Evolutionary conservation across 2,113 vertebrate genomes (phyloP).

Genomic region (Colistium nudipinnis): DNA sequence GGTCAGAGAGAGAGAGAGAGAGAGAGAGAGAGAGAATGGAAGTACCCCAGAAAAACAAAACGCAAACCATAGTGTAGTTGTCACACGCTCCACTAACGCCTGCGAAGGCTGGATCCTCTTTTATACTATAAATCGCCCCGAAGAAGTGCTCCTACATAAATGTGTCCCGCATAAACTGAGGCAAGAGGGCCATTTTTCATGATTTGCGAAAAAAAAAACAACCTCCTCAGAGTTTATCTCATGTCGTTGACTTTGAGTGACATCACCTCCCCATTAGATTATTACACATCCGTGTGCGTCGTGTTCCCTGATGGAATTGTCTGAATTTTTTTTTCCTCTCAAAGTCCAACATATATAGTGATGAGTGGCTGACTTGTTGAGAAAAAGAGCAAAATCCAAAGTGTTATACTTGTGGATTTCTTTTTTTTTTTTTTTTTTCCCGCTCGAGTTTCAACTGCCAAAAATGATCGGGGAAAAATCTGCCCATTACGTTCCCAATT

Average conservation of each 20-base stretch:
- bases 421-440: too few species aligned
- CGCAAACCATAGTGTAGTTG: slow-evolving; percentile 74
- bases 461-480: slow-evolving; percentile 45
- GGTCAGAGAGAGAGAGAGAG: slow-evolving; percentile 72
- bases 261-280: slow-evolving; percentile 58
- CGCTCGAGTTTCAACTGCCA: slow-evolving; percentile 3
- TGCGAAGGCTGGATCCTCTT: slow-evolving; percentile 69
- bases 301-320: slow-evolving; percentile 26
- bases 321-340: slow-evolving; percentile 27
- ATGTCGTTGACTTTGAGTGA: slow-evolving; percentile 67
- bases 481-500: slow-evolving; percentile 31
- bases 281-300: slow-evolving; percentile 34
- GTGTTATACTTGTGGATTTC: slow-evolving; percentile 34
- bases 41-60: slow-evolving; percentile 77
- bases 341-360: slow-evolving; percentile 29
- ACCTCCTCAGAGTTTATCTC: slow-evolving; percentile 61
- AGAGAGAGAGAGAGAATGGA: slow-evolving; percentile 66
- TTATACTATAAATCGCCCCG: slow-evolving; percentile 76
- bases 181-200: slow-evolving; percentile 67
- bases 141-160: slow-evolving; percentile 73
- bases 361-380: slow-evolving; percentile 26
- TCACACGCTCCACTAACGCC: slow-evolving; percentile 73
- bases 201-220: slow-evolving; percentile 72
- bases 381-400: slow-evolving; percentile 20
- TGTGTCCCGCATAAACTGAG: slow-evolving; percentile 61